These are phyloP conservation scores for Macrophya annulata DNA, from an alignment of 2,888 invertebrate genomes.

Conservation along the genomic window DNA sequence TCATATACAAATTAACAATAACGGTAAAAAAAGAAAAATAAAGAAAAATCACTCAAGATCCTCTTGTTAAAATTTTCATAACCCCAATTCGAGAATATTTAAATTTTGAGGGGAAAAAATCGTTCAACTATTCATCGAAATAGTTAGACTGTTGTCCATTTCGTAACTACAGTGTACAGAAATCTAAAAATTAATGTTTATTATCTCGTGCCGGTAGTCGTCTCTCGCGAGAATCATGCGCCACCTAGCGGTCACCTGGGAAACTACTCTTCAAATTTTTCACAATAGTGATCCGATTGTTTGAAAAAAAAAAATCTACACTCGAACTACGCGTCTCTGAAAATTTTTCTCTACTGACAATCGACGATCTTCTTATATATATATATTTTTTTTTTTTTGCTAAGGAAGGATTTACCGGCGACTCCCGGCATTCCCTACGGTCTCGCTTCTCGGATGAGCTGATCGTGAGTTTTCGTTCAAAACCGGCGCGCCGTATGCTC, in stretches of 20 bases:
- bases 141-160: too few relatives aligned
- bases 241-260: neutral
- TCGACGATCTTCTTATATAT: neutral
- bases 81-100: too few relatives aligned
- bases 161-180: too few relatives aligned
- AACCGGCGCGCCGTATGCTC: slow-evolving; percentile 24
- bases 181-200: too few relatives aligned
- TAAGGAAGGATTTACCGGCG: neutral
- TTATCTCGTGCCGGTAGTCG: too few relatives aligned
- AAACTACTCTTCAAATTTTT: neutral
- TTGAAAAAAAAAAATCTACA: too few relatives aligned
- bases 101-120: too few relatives aligned
- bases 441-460: slow-evolving; percentile 23
- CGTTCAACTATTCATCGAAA: neutral
- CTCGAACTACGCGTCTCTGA: neutral
- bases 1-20: too few relatives aligned
- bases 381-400: neutral
- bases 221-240: too few relatives aligned
- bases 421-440: slow-evolving; percentile 14
- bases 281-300: neutral
- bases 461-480: slow-evolving; percentile 32
- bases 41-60: neutral
- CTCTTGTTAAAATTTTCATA: too few relatives aligned
- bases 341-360: neutral
- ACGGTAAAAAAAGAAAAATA: too few relatives aligned